Base-by-base conservation (phyloP, 64 coral and sea anemone genomes). In the Pocillopora verrucosa region DNA sequence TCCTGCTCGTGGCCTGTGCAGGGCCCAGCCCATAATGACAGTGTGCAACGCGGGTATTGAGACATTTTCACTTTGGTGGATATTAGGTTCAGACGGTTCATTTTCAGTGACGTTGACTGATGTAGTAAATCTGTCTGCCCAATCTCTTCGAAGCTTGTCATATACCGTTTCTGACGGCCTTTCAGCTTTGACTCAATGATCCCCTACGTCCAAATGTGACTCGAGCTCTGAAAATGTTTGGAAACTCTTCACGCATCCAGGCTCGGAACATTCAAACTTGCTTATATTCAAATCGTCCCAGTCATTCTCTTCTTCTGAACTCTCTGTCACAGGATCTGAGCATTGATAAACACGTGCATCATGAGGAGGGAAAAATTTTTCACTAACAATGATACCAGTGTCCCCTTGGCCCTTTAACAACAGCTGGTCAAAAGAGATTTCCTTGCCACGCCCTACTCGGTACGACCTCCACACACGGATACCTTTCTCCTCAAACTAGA, bases 211-310 rank as follows among this genome's bases (percentile, higher is more conserved):
- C 60, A 93, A 77, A 89, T 89, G 86, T 76, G 62, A 69, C 72
- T 93, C 78, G 22, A 93, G 92, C 80, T 93, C 92, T 83, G 86
- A 83, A 78, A 93, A 93, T 34, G 86, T 83, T 67, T 65, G 57
- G 82, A 93, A 93, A 51, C 58, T 74, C 51, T 63, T 82, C 22
- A 81, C 35, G 58, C 78, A 87, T 78, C 69, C 79, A 26, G 65
- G 77, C 35, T 90, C 78, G 22, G 88, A 90, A 59, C 74, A 88
- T 60, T 88, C 59, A 88, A 88, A 78, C 59, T 65, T 78, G 41
- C 78, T 59, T 65, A 77, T 11, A 30, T 88, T 60, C 0, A 22
- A 41, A 79, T 92, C 76, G 61, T 5, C 74, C 1, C 13, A 65
- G 72, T 92, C 76, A 45, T 5, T 72, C 20, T 75, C 74, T 16